Evolutionary conservation across 2,113 vertebrate genomes (phyloP).

Genomic region (Poecilia latipinna): DNA sequence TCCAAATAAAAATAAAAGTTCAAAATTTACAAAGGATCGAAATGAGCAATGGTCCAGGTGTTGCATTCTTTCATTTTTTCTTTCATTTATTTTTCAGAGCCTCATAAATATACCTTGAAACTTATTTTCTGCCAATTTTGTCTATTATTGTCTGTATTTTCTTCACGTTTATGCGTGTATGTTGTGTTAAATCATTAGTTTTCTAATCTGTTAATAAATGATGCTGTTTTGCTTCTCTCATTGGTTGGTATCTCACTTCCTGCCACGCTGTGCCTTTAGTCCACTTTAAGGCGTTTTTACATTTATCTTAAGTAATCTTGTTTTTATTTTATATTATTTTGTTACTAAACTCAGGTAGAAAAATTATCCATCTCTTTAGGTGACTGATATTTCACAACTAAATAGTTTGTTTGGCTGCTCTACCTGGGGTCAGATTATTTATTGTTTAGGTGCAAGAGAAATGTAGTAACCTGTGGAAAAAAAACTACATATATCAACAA

Average conservation of each 20-base stretch:
- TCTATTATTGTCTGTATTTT: no score
- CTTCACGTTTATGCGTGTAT: no score
- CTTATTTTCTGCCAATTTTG: no score
- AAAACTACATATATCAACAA: no score
- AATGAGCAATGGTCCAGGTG: background rate
- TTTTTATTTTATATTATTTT: background rate
- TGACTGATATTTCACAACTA: background rate
- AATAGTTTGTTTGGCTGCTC: background rate
- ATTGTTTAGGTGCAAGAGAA: background rate
- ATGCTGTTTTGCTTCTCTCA: background rate
- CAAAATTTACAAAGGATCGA: no score
- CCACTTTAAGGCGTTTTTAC: background rate
- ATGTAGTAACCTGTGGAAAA: no score
- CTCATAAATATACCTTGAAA: no score
- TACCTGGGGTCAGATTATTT: background rate
- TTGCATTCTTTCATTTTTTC: background rate
- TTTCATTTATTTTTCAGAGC: no score
- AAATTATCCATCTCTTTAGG: background rate
- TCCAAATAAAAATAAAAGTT: background rate
- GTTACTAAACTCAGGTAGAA: background rate
- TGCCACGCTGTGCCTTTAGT: background rate
- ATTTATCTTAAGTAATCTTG: background rate
- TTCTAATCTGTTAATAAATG: background rate
- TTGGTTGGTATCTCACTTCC: background rate
- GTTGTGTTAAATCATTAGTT: background rate